These are phyloP conservation scores for Notospermus geniculatus DNA, from an alignment of 1,140 invertebrate genomes.

Conservation along the genomic window DNA sequence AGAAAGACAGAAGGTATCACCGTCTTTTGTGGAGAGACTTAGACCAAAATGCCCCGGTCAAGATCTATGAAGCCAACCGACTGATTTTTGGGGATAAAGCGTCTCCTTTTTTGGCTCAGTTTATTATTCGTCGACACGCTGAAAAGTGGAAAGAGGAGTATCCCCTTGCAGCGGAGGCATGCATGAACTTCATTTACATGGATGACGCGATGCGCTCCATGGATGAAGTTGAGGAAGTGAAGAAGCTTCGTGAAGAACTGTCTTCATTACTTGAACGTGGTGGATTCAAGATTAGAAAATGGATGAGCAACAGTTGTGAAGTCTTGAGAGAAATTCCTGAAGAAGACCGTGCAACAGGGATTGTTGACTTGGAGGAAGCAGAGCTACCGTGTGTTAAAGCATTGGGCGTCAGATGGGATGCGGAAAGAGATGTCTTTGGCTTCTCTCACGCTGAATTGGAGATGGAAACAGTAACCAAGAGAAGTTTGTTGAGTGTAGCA, in stretches of 20 bases:
- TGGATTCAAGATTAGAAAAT: constrained; percentile 15
- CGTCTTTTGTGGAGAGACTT: not conserved
- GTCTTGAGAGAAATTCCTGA: constrained; percentile 8
- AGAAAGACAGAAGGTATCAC: no score
- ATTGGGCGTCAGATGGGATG: not conserved
- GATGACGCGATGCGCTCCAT: constrained; percentile 21
- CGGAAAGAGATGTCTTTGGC: not conserved
- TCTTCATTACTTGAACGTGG: constrained; percentile 2
- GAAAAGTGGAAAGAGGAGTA: not conserved
- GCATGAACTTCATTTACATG: constrained; percentile 23
- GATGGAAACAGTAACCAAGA: not conserved
- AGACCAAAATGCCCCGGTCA: no score
- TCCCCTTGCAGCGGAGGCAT: constrained; percentile 1
- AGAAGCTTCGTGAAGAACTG: constrained; percentile 9
- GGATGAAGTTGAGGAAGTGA: constrained; percentile 7
- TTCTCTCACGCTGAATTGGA: not conserved
- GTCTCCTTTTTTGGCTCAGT: not conserved
- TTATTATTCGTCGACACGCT: not conserved
- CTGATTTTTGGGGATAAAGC: not conserved
- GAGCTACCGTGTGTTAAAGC: not conserved
- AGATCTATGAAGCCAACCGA: not conserved
- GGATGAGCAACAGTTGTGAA: no score
- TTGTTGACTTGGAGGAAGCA: constrained; percentile 4
- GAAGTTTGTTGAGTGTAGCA: not conserved
- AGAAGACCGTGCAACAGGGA: constrained; percentile 9